Evolutionary conservation across 2,888 invertebrate species (phyloP).

Genomic region (Pasiphila rectangulata): DNA sequence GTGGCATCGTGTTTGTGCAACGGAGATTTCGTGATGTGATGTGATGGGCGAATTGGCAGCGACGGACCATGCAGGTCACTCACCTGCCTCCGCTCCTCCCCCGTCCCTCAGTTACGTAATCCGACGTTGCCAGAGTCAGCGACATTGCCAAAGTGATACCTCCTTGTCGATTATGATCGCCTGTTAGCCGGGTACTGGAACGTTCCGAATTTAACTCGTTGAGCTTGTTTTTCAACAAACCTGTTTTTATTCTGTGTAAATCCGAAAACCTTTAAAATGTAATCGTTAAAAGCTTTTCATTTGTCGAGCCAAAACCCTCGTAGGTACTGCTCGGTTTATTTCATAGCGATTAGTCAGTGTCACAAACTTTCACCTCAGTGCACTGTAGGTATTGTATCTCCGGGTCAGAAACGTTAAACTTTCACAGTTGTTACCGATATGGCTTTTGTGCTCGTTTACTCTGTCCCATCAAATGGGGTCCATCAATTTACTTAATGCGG

Average conservation of each 20-base stretch:
- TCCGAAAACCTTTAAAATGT: conserved; percentile 6
- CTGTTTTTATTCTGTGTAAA: conserved; percentile 4
- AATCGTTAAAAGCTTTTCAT: conserved; percentile 30
- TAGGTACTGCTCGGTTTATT: conserved; percentile 44
- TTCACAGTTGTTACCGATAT: conserved; percentile 59
- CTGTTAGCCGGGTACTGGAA: conserved; percentile 39
- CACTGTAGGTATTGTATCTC: conserved; percentile 60
- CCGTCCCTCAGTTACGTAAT: conserved; percentile 62
- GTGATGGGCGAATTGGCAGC: conserved; percentile 77
- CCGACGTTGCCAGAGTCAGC: conserved; percentile 58
- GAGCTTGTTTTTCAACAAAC: conserved; percentile 22
- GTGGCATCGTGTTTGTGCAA: conserved; percentile 62
- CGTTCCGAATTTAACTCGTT: conserved; percentile 12
- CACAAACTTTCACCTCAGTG: conserved; percentile 68
- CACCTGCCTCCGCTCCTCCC: conserved; percentile 54
- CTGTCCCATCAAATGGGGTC: conserved; percentile 45
- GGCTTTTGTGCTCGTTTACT: conserved; percentile 47
- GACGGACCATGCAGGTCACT: conserved; percentile 72
- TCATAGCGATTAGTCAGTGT: conserved; percentile 63
- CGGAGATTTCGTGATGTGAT: conserved; percentile 70
- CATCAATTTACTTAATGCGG: conserved; percentile 44
- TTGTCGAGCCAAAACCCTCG: conserved; percentile 38
- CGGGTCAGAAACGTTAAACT: conserved; percentile 53
- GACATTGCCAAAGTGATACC: conserved; percentile 68
- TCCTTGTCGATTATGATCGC: conserved; percentile 55